Evolutionary conservation across 2,113 vertebrate species (phyloP), one percentile per base, ranked within the genome.

Genomic region (Crotalus helleri): DNA sequence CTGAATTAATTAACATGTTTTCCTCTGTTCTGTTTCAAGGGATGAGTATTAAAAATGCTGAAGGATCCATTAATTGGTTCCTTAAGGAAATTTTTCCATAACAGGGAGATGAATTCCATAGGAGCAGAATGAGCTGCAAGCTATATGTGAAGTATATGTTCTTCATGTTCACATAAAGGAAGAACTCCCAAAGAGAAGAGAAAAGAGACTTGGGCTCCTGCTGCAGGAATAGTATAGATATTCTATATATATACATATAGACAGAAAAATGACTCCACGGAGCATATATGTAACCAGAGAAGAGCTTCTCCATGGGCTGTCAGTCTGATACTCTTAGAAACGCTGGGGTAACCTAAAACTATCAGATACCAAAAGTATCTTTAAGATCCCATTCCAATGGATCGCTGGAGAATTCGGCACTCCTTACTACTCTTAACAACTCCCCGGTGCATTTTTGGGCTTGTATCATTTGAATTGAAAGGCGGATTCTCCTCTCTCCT

Each of bases 371-470:
- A 46, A 92, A 86, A 93, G 92, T 64, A 90, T 93, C 81, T 85
- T 90, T 46, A 74, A 93, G 1, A 5, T 92, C 39, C 88, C 93
- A 87, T 59, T 10, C 29, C 89, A 95, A 53, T 4, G 0, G 33
- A 88, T 92, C 92, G 64, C 92, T 92, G 69, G 58, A 90, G 92
- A 97, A 93, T 74, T 95, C 86, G 33, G 55, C 74, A 81, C 5
- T 5, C 5, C 93, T 51, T 1, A 1, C 33, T 12, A 69, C 81
- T 94, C 53, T 55, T 4, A 85, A 39, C 19, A 26, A 46, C 24
- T 46, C 54, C 92, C 58, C 9, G 58, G 26, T 54, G 94, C 90
- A 61, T 94, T 86, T 86, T 44, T 57, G 3, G 9, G 11, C 23
- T 92, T 64, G 49, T 69, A 94, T 95, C 92, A 81, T 94, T 93